phyloP scores from a whole-genome alignment of 2,888 invertebrate species.

The Lasioglossum marginatum region DNA sequence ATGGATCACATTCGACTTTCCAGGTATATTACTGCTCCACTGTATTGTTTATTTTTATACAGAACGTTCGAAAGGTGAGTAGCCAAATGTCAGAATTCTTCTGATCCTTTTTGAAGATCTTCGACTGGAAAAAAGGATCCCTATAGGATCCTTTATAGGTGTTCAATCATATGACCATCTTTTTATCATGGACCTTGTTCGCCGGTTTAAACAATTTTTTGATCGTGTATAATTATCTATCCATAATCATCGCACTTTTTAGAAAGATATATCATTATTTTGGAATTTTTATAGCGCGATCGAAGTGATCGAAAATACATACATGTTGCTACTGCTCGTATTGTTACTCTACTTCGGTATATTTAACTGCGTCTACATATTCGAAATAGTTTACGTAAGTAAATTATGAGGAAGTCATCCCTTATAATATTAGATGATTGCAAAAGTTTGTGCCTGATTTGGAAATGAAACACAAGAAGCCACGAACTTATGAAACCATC shows the following conservation, averaged over 20 bases:
- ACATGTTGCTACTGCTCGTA: constrained; percentile 33
- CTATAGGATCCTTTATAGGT: no score
- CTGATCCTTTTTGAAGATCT: background rate
- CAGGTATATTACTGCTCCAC: constrained; percentile 17
- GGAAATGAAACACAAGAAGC: background rate
- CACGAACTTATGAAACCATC: background rate
- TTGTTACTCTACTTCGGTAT: constrained; percentile 39
- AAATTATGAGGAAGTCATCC: background rate
- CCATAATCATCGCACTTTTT: background rate
- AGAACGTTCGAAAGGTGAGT: background rate
- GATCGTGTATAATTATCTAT: background rate
- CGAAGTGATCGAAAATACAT: constrained; percentile 30
- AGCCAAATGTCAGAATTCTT: no score
- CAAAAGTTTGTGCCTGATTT: background rate
- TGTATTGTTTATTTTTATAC: background rate
- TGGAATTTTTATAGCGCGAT: constrained; percentile 22
- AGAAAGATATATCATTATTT: background rate
- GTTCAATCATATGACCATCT: no score
- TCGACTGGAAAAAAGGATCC: background rate
- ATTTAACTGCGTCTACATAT: constrained; percentile 30
- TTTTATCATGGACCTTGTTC: no score
- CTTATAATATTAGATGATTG: background rate
- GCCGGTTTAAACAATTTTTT: background rate
- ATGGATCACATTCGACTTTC: constrained; percentile 40
- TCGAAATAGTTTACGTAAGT: constrained; percentile 44